A percentile compares a stretch with the other conserved stretches of the same genome.
Evolutionary conservation across 2,888 invertebrate genomes (phyloP).

Genomic region (Nectonema munidae): DNA sequence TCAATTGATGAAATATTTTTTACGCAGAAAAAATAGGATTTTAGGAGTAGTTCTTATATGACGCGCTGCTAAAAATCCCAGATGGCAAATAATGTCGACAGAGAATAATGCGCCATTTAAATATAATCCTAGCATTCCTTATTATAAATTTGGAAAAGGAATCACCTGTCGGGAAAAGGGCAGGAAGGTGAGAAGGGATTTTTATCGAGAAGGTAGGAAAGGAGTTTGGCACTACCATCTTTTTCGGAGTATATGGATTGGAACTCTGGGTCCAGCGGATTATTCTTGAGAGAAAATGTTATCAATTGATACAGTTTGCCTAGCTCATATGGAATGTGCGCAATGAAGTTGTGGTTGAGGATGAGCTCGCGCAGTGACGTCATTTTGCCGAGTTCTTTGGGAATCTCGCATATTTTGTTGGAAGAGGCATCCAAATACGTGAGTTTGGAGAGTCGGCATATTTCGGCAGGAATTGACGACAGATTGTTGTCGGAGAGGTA

Average conservation of each 20-base stretch:
- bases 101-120: too few relatives aligned
- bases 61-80: too few relatives aligned
- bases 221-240: slow-evolving; percentile 66
- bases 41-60: too few relatives aligned
- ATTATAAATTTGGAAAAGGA: too few relatives aligned
- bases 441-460: slow-evolving; percentile 46
- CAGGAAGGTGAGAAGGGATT: slow-evolving; percentile 32
- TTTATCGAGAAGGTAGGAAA: slow-evolving; percentile 74
- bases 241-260: slow-evolving; percentile 58
- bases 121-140: too few relatives aligned
- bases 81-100: too few relatives aligned
- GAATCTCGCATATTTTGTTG: slow-evolving; percentile 68
- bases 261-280: slow-evolving; percentile 69
- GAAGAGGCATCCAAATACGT: slow-evolving; percentile 60
- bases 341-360: slow-evolving; percentile 63
- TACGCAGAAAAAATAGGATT: too few relatives aligned
- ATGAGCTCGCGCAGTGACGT: slow-evolving; percentile 71
- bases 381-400: slow-evolving; percentile 78
- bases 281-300: slow-evolving; percentile 44
- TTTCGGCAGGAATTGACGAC: slow-evolving; percentile 49
- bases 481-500: slow-evolving; percentile 82
- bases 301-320: slow-evolving; percentile 86
- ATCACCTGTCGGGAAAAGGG: too few relatives aligned
- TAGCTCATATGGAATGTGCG: slow-evolving; percentile 71
- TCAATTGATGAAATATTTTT: too few relatives aligned